These are phyloP conservation scores for Propithecus deckenii DNA, from an alignment of 2,797 vertebrate genomes.

Conservation along the genomic window DNA sequence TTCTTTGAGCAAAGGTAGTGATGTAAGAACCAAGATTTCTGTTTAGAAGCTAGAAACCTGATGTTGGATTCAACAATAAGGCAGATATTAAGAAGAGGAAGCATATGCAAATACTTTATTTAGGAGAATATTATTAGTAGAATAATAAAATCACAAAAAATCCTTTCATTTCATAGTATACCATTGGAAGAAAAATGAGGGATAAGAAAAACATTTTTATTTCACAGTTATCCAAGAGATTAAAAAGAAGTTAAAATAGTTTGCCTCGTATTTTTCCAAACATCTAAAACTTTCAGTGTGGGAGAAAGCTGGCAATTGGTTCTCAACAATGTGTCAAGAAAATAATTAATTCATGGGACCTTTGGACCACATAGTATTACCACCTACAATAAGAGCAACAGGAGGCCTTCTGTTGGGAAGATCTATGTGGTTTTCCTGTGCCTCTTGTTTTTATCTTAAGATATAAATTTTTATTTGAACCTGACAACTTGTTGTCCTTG, in stretches of 20 bases:
- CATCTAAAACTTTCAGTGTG: neutral
- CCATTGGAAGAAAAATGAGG: neutral
- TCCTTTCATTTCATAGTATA: neutral
- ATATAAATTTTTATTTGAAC: slow-evolving; percentile 54
- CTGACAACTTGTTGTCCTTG: slow-evolving; percentile 30
- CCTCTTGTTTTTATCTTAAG: slow-evolving; percentile 34
- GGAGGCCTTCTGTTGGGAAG: neutral
- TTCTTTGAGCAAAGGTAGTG: neutral
- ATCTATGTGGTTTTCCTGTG: neutral
- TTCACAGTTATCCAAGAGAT: neutral
- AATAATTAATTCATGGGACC: slow-evolving; percentile 18
- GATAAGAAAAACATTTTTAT: neutral
- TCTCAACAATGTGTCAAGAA: slow-evolving; percentile 9
- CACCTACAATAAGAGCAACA: neutral
- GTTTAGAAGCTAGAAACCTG: neutral
- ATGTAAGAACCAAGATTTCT: neutral
- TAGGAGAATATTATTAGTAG: neutral
- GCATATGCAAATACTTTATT: neutral
- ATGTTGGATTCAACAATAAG: neutral
- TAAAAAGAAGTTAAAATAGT: neutral
- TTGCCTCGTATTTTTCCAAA: neutral
- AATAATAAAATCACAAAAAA: neutral
- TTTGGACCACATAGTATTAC: neutral
- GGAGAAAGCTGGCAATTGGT: neutral
- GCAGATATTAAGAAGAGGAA: neutral